Evolutionary conservation across 2,113 vertebrate genomes (phyloP).

Genomic region (western clawed frog (Xenopus tropicalis)): DNA sequence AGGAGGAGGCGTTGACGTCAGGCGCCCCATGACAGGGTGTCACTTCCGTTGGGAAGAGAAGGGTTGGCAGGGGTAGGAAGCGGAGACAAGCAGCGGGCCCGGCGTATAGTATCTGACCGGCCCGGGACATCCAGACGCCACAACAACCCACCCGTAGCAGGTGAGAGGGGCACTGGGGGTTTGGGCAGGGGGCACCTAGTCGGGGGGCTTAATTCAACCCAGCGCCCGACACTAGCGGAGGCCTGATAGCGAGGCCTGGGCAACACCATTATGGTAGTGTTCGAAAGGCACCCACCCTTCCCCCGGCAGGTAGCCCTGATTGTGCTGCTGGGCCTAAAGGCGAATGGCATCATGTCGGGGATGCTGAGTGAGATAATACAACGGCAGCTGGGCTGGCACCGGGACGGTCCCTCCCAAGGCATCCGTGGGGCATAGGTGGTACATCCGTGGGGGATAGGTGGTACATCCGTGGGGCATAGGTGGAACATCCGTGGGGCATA

Average conservation of each 20-base stretch:
- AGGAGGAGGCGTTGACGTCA: conserved; percentile 25
- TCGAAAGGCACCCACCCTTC: no score
- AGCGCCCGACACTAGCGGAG: background rate
- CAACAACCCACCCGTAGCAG: background rate
- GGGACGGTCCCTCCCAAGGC: no score
- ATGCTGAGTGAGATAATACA: no score
- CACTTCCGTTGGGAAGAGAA: conserved; percentile 32
- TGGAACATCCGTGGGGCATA: no score
- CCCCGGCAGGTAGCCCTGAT: no score
- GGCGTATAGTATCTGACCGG: conserved; percentile 12
- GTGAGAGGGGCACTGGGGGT: conserved; percentile 10
- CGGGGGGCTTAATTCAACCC: accelerated
- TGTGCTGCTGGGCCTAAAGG: no score
- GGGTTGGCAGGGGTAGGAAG: conserved; percentile 30
- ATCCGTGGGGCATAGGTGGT: no score
- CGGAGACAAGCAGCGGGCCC: background rate
- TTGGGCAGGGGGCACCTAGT: background rate
- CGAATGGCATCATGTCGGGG: no score
- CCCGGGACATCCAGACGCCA: background rate
- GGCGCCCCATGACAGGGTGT: conserved; percentile 30
- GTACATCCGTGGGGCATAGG: no score
- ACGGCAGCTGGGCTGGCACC: no score
- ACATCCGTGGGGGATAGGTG: no score
- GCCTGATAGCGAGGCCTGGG: conserved; percentile 40
- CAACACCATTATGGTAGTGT: background rate